phyloP scores from a whole-genome alignment of 2,888 invertebrate species.

The Punctoribates punctum region DNA sequence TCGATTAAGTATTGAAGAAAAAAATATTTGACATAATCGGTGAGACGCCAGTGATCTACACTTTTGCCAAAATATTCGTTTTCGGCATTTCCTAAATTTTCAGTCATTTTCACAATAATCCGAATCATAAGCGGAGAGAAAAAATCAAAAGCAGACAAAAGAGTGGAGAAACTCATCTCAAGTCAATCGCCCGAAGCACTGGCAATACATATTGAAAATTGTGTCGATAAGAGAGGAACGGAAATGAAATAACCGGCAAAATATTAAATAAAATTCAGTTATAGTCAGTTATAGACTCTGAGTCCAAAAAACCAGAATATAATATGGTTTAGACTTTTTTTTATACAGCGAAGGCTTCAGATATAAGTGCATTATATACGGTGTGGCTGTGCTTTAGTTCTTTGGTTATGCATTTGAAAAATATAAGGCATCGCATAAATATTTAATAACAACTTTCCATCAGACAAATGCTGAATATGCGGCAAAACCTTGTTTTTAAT shows the following conservation, averaged over 20 bases:
- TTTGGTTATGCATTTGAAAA: slow-evolving; percentile 26
- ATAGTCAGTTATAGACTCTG: neutral
- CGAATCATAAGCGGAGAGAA: neutral
- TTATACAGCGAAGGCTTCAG: neutral
- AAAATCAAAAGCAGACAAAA: too few relatives aligned
- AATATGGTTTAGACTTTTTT: slow-evolving; percentile 6
- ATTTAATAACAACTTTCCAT: slow-evolving; percentile 32
- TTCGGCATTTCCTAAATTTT: neutral
- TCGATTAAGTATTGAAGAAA: slow-evolving; percentile 1
- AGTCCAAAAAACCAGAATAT: neutral
- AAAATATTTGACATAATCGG: slow-evolving; percentile 15
- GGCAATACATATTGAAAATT: slow-evolving; percentile 24
- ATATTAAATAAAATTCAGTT: slow-evolving; percentile 24
- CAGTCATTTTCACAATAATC: neutral
- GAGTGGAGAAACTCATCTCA: neutral
- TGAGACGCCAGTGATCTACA: neutral
- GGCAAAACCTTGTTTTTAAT: slow-evolving; percentile 36
- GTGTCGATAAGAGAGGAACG: slow-evolving; percentile 21
- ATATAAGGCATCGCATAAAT: slow-evolving; percentile 31
- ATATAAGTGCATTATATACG: neutral
- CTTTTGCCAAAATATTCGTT: neutral
- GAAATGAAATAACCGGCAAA: slow-evolving; percentile 36
- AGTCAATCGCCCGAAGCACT: slow-evolving; percentile 25
- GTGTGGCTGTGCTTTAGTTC: neutral
- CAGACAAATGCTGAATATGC: slow-evolving; percentile 35